Conservation (phyloP, 2,113 vertebrate genomes). For the mouse (Mus musculus) region GRCm39 chr2:118934501-118935000, state of each 20-base stretch:
- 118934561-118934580: background rate
- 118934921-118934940: too few species aligned
- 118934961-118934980: constrained; percentile 56
- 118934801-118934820: too few species aligned
- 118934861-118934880: too few species aligned
- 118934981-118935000: constrained; percentile 47
- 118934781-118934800: constrained; percentile 51
- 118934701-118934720: background rate
- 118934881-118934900: too few species aligned
- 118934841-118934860: too few species aligned
- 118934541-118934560: constrained; percentile 78
- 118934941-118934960: too few species aligned
- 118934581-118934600: constrained; percentile 26
- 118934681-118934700: background rate
- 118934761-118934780: constrained; percentile 43
- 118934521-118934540: constrained; percentile 80
- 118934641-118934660: background rate
- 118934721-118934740: background rate
- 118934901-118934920: too few species aligned
- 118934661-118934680: background rate
- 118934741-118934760: constrained; percentile 7
- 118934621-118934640: background rate
- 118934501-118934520: constrained; percentile 86
- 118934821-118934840: too few species aligned
- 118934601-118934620: background rate